Evolutionary conservation across 1,140 invertebrate species (phyloP), one percentile per base, ranked within the genome.

Genomic region (Drusus annulatus): DNA sequence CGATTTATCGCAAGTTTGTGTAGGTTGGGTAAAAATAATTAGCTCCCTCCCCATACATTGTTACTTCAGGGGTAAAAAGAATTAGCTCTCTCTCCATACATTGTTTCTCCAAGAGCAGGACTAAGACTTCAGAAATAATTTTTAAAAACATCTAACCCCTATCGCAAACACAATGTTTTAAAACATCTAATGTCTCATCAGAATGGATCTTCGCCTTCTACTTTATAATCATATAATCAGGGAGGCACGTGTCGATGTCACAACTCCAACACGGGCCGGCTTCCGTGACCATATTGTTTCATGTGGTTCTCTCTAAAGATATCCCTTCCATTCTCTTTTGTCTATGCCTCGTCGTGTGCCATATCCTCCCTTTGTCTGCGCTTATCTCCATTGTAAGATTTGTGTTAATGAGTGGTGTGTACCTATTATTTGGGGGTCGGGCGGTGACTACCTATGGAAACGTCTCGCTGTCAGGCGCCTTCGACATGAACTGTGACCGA

Each of bases 351-450:
- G 62, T 65, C 62, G 62, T 65, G 62, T 25, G 62, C 62, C 62
- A 65, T 31, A 65, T 65, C 62, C 62, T 65, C 28, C 62, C 62
- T 65, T 65, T 65, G 62, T 65, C 62, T n/a, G 8, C 16, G 21
- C 62, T 65, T 65, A 65, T 65, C 62, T 65, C 25, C 62, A 65
- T 65, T 65, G 62, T 60, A 13, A 28, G 62, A 65, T 65, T 28
- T 25, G 23, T 65, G 62, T 65, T 65, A 65, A 65, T 65, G 62
- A 28, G 56, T 19, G 19, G 1, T 21, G 17, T 63, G 17, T 23
- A 25, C 60, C 5, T 23, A 28, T 45, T 28, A 65, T 60, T 60
- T 28, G 62, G 28, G 21, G 62, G 21, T 28, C 62, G 21, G 10
- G 28, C 62, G 10, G 21, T 60, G 62, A 65, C 31, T 25, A 28